Base-by-base conservation (phyloP, 1,140 invertebrate genomes). In the Dufourea novaeangliae region DNA sequence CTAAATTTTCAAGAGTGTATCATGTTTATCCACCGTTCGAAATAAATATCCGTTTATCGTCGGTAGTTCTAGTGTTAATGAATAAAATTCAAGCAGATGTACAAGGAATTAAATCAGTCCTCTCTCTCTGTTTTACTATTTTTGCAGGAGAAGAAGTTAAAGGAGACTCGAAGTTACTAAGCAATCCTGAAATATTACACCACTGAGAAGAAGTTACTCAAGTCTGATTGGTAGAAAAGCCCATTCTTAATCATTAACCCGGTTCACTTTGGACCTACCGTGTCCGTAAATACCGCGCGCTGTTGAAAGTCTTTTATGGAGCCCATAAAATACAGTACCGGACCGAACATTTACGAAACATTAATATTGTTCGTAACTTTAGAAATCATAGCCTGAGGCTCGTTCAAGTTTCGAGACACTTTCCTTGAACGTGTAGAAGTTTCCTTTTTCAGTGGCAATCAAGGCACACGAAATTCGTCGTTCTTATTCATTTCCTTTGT, bases 301-400 rank as follows among this genome's bases (percentile, higher is more conserved):
- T 17, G 46, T 50, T n/a, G 46, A 50, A 50, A 50, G 46, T 50
- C 46, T 50, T 50, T 50, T 50, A 50, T 50, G 46, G n/a, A n/a
- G 1, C 20, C 46, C 20, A 50, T 50, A 50, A 50, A 50, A n/a
- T 50, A 50, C 8, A 50, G 46, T 50, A 8, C 20, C 46, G 5
- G 46, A n/a, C 46, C 46, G 46, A 50, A 50, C 20, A 50, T n/a
- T n/a, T 50, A 17, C 7, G n/a, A 50, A 50, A n/a, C n/a, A 50
- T 50, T 50, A 50, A 50, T 50, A 50, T n/a, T 50, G n/a, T 50
- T 17, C 46, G 20, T n/a, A 50, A 50, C 46, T 50, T 50, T 50
- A 7, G 20, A n/a, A 50, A 50, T 50, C 20, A 6, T 17, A 50
- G n/a, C 46, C 20, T 17, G 1, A 20, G 46, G n/a, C 20, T n/a